Evolutionary conservation across 2,113 vertebrate genomes (phyloP).

Genomic region (Datnioides undecimradiatus): DNA sequence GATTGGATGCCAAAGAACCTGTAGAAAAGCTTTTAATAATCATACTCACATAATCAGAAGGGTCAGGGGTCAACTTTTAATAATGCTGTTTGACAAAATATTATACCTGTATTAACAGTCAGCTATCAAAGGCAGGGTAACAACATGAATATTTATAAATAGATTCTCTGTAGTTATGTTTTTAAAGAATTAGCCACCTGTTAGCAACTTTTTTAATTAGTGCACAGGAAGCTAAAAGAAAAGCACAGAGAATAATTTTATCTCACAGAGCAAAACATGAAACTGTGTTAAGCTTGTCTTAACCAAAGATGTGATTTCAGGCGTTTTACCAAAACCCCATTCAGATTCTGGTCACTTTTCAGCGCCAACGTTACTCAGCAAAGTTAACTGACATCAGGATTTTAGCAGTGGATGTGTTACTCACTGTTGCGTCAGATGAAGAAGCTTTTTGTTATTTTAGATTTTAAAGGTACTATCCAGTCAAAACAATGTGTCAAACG

Average conservation of each 20-base stretch:
- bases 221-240: not conserved
- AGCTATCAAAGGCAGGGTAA: no score
- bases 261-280: conserved; percentile 67
- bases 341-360: conserved; percentile 40
- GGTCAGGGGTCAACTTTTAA: not conserved
- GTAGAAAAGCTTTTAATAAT: not conserved
- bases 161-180: not conserved
- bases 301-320: conserved; percentile 56
- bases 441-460: conserved; percentile 1
- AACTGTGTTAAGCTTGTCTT: conserved; percentile 45
- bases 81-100: no score
- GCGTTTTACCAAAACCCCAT: conserved; percentile 46
- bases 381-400: conserved; percentile 31
- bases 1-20: conserved; percentile 2
- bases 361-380: conserved; percentile 36
- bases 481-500: conserved; percentile 22
- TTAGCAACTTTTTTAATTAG: not conserved
- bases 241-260: conserved; percentile 34
- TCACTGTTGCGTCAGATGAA: conserved; percentile 28
- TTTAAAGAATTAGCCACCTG: not conserved
- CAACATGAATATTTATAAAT: no score
- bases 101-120: not conserved
- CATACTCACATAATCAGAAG: not conserved
- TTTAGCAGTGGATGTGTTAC: conserved; percentile 10
- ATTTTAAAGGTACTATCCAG: conserved; percentile 58